Percentiles rank a stretch among this genome's conserved stretches.
These are phyloP conservation scores for Girardinus metallicus DNA, from an alignment of 2,797 vertebrate genomes.

Conservation along the genomic window DNA sequence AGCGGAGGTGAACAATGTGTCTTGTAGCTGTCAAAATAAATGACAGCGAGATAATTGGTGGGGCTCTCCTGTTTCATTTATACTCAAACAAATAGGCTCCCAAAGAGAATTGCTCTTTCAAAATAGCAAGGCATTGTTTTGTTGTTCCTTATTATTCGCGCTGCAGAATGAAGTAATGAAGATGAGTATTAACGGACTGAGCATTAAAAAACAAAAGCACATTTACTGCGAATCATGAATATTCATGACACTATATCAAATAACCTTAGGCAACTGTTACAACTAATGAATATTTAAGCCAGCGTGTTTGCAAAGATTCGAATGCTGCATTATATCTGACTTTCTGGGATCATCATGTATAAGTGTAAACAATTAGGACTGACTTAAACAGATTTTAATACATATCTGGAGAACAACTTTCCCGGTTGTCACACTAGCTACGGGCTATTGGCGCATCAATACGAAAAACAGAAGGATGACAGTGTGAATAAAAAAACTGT, in stretches of 20 bases:
- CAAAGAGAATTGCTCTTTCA: slow-evolving; percentile 56
- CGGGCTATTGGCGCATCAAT: slow-evolving; percentile 33
- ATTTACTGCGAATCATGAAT: slow-evolving; percentile 90
- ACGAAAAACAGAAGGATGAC: slow-evolving; percentile 31
- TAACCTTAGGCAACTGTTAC: slow-evolving; percentile 92
- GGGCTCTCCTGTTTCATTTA: slow-evolving; percentile 67
- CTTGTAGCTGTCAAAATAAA: slow-evolving; percentile 74
- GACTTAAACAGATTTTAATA: slow-evolving; percentile 69
- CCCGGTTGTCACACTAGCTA: slow-evolving; percentile 61
- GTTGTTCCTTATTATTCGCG: slow-evolving; percentile 65
- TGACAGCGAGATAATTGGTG: slow-evolving; percentile 76
- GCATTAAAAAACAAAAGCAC: slow-evolving; percentile 87
- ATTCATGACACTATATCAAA: slow-evolving; percentile 94
- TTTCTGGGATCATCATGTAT: slow-evolving; percentile 85
- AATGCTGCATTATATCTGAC: slow-evolving; percentile 86
- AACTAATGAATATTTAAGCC: slow-evolving; percentile 93
- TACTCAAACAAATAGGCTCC: slow-evolving; percentile 65
- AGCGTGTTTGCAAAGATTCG: slow-evolving; percentile 91
- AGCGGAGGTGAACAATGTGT: slow-evolving; percentile 71
- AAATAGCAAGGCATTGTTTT: slow-evolving; percentile 74
- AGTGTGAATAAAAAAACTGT: slow-evolving; percentile 24
- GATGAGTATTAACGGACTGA: slow-evolving; percentile 75
- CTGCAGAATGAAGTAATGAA: slow-evolving; percentile 70
- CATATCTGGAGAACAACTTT: slow-evolving; percentile 77
- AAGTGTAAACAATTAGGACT: slow-evolving; percentile 89